Conservation (phyloP, 1,140 invertebrate genomes). For the Stegodyphus dumicola region DNA sequence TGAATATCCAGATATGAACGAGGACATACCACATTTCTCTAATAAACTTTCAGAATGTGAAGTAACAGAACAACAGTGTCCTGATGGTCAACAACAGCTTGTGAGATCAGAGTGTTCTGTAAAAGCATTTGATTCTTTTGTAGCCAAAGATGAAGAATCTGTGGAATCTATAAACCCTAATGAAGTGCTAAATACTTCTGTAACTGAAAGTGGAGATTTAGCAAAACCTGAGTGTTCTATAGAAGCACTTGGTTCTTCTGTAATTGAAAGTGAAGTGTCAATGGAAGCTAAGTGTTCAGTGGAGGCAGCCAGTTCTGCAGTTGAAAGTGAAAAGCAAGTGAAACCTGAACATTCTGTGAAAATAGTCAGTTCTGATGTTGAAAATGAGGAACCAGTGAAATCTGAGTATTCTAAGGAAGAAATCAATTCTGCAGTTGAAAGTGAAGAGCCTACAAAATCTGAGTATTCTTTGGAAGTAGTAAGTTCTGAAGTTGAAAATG, state of each 20-base stretch:
- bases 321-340: neutral
- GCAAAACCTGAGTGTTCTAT: neutral
- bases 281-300: neutral
- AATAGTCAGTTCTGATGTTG: neutral
- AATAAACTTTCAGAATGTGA: too few relatives aligned
- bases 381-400: neutral
- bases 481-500: neutral
- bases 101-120: too few relatives aligned
- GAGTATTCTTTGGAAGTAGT: neutral
- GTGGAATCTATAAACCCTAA: too few relatives aligned
- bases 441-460: neutral
- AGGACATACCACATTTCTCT: too few relatives aligned
- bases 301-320: neutral
- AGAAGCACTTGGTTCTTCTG: neutral
- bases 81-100: too few relatives aligned
- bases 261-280: neutral
- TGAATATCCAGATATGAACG: too few relatives aligned
- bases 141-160: too few relatives aligned
- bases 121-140: too few relatives aligned
- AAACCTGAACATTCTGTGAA: neutral
- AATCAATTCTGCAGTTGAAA: neutral
- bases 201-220: neutral
- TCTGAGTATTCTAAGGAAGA: neutral
- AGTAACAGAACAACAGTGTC: too few relatives aligned
- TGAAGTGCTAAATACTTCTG: neutral